These are phyloP conservation scores for Archips crataeganus DNA, from an alignment of 2,888 invertebrate genomes.

Conservation along the genomic window DNA sequence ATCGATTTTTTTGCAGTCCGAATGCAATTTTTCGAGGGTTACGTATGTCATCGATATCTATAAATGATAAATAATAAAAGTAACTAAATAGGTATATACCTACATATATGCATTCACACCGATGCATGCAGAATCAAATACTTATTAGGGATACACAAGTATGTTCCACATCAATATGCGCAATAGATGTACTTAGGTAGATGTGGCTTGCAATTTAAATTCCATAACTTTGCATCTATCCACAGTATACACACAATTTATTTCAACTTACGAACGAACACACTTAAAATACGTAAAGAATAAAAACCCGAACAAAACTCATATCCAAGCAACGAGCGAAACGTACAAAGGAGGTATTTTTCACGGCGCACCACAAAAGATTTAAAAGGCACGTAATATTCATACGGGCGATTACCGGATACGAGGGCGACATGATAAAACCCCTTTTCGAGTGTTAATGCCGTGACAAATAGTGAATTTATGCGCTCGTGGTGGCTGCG, in stretches of 20 bases:
- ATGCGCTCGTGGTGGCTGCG: slow-evolving; percentile 75
- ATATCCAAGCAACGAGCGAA: slow-evolving; percentile 29
- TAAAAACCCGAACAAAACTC: slow-evolving; percentile 33
- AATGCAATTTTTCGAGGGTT: not conserved
- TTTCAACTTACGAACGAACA: slow-evolving; percentile 9
- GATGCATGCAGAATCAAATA: too few species aligned
- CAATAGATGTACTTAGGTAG: too few species aligned
- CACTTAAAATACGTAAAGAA: slow-evolving; percentile 11
- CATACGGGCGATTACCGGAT: slow-evolving; percentile 76
- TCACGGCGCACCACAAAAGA: slow-evolving; percentile 67
- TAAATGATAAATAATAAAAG: too few species aligned
- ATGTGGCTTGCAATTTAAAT: slow-evolving; percentile 1
- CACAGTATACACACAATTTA: not conserved
- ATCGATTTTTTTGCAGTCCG: not conserved
- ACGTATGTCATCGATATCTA: not conserved
- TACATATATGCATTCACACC: too few species aligned
- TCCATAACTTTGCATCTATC: not conserved
- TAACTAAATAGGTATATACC: too few species aligned
- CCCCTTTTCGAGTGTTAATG: slow-evolving; percentile 83
- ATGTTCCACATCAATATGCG: not conserved
- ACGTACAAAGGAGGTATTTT: slow-evolving; percentile 42
- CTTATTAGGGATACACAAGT: too few species aligned
- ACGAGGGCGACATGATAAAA: slow-evolving; percentile 82
- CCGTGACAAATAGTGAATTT: slow-evolving; percentile 85
- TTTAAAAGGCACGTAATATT: slow-evolving; percentile 66